These are phyloP conservation scores for Phymatocera aterrima DNA, from an alignment of 2,888 invertebrate species.

Conservation along the genomic window DNA sequence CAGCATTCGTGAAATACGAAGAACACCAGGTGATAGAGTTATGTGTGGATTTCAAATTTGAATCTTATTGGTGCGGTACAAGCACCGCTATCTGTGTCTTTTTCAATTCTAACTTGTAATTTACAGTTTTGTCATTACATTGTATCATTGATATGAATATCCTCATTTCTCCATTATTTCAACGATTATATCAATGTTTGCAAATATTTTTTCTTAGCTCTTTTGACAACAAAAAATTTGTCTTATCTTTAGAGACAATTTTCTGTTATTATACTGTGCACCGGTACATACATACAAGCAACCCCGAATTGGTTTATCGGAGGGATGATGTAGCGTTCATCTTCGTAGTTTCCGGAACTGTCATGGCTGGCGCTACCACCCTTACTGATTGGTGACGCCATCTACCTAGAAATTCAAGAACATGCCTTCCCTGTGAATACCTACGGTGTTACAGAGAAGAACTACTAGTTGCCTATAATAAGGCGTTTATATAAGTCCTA, in stretches of 20 bases:
- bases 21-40: not conserved
- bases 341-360: not conserved
- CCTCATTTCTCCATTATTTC: not conserved
- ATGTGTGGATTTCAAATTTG: not conserved
- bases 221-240: not conserved
- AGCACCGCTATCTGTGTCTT: not conserved
- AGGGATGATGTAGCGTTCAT: not conserved
- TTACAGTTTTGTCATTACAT: not conserved
- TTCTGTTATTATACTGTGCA: too few relatives aligned
- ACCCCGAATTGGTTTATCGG: not conserved
- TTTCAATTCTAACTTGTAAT: not conserved
- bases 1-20: not conserved
- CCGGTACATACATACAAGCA: too few relatives aligned
- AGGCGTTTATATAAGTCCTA: not conserved
- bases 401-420: not conserved
- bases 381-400: not conserved
- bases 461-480: slow-evolving; percentile 9
- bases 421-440: not conserved
- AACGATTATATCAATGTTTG: not conserved
- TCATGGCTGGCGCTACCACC: not conserved
- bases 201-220: not conserved
- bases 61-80: not conserved
- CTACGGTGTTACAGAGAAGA: not conserved
- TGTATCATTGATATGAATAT: not conserved
- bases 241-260: not conserved